Evolutionary conservation across 2,888 invertebrate genomes (phyloP).

Genomic region (Caenorhabditis imperialis): DNA sequence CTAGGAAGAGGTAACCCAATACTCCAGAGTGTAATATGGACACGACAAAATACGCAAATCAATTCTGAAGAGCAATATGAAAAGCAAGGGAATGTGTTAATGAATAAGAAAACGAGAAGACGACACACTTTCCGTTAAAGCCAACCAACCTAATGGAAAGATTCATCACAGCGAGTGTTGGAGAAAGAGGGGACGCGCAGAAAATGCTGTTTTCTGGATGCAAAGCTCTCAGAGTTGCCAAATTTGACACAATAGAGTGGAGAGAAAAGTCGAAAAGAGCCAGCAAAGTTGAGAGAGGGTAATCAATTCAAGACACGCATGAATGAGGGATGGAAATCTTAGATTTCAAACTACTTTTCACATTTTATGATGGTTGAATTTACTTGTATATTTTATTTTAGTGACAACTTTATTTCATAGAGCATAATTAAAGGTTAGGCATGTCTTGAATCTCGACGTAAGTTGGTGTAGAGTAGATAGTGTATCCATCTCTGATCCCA

Average conservation of each 20-base stretch:
- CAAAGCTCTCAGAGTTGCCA: conserved; percentile 44
- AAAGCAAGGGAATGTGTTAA: conserved; percentile 32
- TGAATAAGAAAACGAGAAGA: conserved; percentile 45
- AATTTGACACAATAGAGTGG: conserved; percentile 52
- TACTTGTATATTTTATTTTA: too few relatives aligned
- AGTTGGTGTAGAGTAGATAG: conserved; percentile 67
- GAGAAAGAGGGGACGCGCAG: conserved; percentile 12
- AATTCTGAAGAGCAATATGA: conserved; percentile 13
- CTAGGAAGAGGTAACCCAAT: too few relatives aligned
- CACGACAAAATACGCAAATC: conserved; percentile 11
- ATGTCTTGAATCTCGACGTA: conserved; percentile 67
- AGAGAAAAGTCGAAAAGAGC: conserved; percentile 18
- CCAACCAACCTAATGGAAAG: conserved; percentile 56
- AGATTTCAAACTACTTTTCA: conserved; percentile 25
- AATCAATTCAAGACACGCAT: conserved; percentile 55
- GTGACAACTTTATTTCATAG: too few relatives aligned
- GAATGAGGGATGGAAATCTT: conserved; percentile 51
- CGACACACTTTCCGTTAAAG: conserved; percentile 22
- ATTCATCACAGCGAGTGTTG: conserved; percentile 45
- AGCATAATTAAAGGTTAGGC: conserved; percentile 65
- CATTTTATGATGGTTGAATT: too few relatives aligned
- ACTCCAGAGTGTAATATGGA: too few relatives aligned
- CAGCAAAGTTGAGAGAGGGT: conserved; percentile 48
- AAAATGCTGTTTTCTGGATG: conserved; percentile 32
- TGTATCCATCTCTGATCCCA: conserved; percentile 65